Conservation (phyloP, 2,888 invertebrate species). For the Apamea crenata region DNA sequence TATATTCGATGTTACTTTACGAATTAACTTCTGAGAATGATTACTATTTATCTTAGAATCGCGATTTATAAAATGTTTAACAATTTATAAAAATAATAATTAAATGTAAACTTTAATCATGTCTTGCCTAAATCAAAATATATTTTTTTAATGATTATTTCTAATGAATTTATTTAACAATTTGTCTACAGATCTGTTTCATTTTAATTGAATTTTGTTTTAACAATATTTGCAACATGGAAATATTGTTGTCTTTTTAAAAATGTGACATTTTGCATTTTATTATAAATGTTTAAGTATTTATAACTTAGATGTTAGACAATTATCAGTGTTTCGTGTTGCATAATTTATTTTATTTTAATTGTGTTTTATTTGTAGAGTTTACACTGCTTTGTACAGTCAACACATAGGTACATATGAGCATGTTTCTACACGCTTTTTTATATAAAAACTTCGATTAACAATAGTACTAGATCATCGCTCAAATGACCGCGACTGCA, state of each 20-base stretch:
- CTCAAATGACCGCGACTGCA: too few species aligned
- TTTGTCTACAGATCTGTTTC: constrained; percentile 67
- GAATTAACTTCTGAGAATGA: constrained; percentile 70
- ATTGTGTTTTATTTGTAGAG: constrained; percentile 82
- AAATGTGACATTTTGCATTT: constrained; percentile 68
- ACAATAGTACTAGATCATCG: not conserved
- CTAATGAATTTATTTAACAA: constrained; percentile 65
- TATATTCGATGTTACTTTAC: constrained; percentile 73
- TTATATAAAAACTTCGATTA: constrained; percentile 38
- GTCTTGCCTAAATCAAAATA: constrained; percentile 84
- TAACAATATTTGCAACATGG: constrained; percentile 59
- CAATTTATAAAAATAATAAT: constrained; percentile 71
- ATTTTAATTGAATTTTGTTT: constrained; percentile 63
- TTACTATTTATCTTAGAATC: constrained; percentile 60
- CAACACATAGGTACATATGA: constrained; percentile 57
- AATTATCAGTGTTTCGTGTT: constrained; percentile 83
- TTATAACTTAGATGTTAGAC: constrained; percentile 71
- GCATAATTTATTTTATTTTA: constrained; percentile 88
- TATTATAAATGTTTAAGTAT: constrained; percentile 68
- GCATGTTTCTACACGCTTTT: constrained; percentile 73
- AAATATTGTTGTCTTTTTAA: constrained; percentile 56
- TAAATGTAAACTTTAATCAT: constrained; percentile 73
- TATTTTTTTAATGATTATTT: constrained; percentile 69
- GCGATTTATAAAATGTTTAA: constrained; percentile 71
- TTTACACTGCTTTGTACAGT: constrained; percentile 83